These are phyloP conservation scores for Dicycla oo DNA, from an alignment of 2,888 invertebrate species.

Conservation along the genomic window DNA sequence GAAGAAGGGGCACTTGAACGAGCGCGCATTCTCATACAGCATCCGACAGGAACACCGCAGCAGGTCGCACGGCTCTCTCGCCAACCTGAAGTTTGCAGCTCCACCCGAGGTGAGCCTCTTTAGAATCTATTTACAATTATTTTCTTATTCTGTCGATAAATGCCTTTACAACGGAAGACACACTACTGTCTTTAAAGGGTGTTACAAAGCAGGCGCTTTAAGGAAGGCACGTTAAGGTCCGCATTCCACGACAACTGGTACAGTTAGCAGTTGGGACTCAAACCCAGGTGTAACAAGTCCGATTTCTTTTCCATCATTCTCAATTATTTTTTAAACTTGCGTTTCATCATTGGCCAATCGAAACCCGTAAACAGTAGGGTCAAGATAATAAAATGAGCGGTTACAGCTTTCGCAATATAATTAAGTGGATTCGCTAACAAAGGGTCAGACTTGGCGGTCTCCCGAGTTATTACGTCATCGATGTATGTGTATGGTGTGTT, in stretches of 20 bases:
- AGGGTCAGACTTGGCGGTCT: conserved; percentile 49
- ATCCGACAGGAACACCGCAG: conserved; percentile 98
- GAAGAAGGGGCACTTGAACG: conserved; percentile 97
- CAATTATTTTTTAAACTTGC: conserved; percentile 21
- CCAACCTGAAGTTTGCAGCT: conserved; percentile 96
- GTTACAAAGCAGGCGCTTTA: conserved; percentile 36
- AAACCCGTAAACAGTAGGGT: conserved; percentile 46
- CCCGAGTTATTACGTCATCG: conserved; percentile 51
- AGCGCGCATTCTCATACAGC: conserved; percentile 98
- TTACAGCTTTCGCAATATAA: conserved; percentile 56
- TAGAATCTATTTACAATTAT: conserved; percentile 3
- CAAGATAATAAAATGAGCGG: conserved; percentile 50
- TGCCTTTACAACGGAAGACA: background rate
- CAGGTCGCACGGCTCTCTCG: conserved; percentile 97
- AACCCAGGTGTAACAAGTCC: conserved; percentile 37
- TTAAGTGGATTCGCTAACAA: conserved; percentile 49
- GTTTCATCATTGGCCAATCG: conserved; percentile 35
- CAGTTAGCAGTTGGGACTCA: conserved; percentile 20
- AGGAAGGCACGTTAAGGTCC: conserved; percentile 56
- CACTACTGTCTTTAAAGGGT: conserved; percentile 16
- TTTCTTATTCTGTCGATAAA: conserved; percentile 8
- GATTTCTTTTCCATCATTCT: conserved; percentile 27
- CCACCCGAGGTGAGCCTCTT: conserved; percentile 89
- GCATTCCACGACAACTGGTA: conserved; percentile 60
- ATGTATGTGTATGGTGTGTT: conserved; percentile 1